A percentile compares a stretch with the other conserved stretches of the same genome.
These are phyloP conservation scores for Saxicola maurus DNA, from an alignment of 2,797 vertebrate species.

Conservation along the genomic window DNA sequence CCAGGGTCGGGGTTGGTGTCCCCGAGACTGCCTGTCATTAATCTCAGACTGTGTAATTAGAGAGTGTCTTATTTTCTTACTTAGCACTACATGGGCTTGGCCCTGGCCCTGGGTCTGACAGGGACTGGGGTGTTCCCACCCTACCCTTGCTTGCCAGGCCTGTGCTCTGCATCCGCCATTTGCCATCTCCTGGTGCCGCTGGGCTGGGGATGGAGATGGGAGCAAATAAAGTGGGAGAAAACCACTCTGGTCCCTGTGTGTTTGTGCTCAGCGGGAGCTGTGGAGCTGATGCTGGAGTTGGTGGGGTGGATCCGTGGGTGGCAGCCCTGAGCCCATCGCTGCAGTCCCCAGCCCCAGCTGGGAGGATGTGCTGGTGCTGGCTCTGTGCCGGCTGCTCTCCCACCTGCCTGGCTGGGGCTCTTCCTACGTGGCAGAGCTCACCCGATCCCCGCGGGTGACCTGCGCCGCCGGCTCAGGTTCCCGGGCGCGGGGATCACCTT, in stretches of 20 bases:
- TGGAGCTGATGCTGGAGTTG: rapidly evolving
- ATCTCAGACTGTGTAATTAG: constrained; percentile 32
- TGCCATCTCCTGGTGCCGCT: background rate
- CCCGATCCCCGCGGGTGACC: background rate
- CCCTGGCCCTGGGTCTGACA: background rate
- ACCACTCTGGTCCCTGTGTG: background rate
- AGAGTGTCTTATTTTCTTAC: constrained; percentile 59
- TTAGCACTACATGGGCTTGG: background rate
- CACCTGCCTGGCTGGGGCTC: background rate
- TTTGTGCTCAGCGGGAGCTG: rapidly evolving
- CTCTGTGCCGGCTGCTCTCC: background rate
- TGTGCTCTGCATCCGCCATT: background rate
- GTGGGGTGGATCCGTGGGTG: no score
- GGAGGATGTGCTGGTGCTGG: background rate
- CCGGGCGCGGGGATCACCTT: background rate
- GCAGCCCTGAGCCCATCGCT: background rate
- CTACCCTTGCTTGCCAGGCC: background rate
- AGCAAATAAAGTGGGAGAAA: constrained; percentile 36
- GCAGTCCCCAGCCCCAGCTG: background rate
- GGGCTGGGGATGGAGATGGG: background rate
- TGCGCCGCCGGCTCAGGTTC: background rate
- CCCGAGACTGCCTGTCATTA: background rate
- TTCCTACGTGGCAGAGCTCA: background rate
- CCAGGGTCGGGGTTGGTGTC: rapidly evolving
- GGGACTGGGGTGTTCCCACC: rapidly evolving